Base-by-base conservation (phyloP, 2,888 invertebrate genomes). In the Unio delphinus region DNA sequence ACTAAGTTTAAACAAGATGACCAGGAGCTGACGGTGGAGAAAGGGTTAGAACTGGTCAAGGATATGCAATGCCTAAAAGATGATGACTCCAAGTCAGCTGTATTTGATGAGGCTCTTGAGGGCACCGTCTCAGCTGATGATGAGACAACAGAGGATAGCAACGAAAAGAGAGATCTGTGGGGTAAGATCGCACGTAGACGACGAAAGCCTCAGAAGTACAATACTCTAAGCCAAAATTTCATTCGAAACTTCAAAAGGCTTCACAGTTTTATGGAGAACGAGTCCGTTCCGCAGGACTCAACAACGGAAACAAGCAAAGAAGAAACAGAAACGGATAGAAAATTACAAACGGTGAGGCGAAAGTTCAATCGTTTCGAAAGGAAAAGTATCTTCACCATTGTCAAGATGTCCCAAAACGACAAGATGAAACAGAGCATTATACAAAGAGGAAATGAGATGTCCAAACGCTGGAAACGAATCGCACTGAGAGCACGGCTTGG, bases 151-250 rank as follows among this genome's bases (percentile, higher is more conserved):
- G 15, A 64, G 17, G 69, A 69, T 34, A 73, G 69, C 23, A 62
- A 57, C 3, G 26, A 18, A 5, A 67, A 73, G 59, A 69, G 63
- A 34, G 67, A 77, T 54, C 65, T 79, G 45, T 77, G 76, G 79
- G 65, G 64, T 18, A 79, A 78, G 60, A 55, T 77, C 4, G 72
- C 55, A 34, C 34, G 30, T 1, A 54, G 28, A 26, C 34, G 59
- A 30, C 30, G 45, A 23, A 20, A 23, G 18, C 30, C 75, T 15
- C 64, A 70, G 61, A 65, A 69, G 15, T 70, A 72, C 55, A 70
- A 68, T 15, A 82, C 83, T 1, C 72, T 85, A 23, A 78, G 79
- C 65, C 73, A 77, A 34, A 80, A 80, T 62, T 85, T 85, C 67
- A 69, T 82, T 55, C 78, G 72, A 57, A 82, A 81, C 60, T 84